phyloP scores from a whole-genome alignment of 2,113 vertebrate species.

The Parus major region DNA sequence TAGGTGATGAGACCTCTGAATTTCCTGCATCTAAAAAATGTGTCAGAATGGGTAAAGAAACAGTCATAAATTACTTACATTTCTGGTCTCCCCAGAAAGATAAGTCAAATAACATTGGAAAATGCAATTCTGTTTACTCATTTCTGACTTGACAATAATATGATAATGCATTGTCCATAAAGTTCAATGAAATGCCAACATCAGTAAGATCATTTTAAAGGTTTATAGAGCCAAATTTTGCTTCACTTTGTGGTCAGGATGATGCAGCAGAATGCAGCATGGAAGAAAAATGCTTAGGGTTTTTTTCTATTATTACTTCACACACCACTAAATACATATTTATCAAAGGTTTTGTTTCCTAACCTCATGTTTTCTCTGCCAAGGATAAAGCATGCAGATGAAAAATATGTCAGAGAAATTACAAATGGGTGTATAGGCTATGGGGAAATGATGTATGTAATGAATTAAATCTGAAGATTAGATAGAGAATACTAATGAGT shows the following conservation, averaged over 20 bases:
- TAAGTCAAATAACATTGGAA: neutral
- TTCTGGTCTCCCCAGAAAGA: neutral
- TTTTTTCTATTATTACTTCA: neutral
- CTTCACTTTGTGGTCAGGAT: neutral
- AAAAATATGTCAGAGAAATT: conserved; percentile 60
- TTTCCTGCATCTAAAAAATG: neutral
- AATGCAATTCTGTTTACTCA: neutral
- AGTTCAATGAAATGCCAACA: neutral
- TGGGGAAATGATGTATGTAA: conserved; percentile 77
- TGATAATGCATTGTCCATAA: neutral
- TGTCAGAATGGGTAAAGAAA: neutral
- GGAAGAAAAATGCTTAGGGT: neutral
- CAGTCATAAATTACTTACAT: neutral
- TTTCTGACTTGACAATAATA: neutral
- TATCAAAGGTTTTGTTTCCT: conserved; percentile 43
- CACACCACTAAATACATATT: neutral
- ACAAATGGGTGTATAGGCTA: conserved; percentile 67
- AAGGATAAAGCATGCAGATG: conserved; percentile 39
- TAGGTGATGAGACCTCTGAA: neutral
- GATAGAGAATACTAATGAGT: conserved; percentile 72
- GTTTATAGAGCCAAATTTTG: neutral
- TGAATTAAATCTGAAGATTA: conserved; percentile 73
- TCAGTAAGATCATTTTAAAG: neutral
- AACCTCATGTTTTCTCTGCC: conserved; percentile 19
- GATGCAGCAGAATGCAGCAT: neutral